Base-by-base conservation (phyloP, 1,140 invertebrate species). In the Colletes latitarsis region DNA sequence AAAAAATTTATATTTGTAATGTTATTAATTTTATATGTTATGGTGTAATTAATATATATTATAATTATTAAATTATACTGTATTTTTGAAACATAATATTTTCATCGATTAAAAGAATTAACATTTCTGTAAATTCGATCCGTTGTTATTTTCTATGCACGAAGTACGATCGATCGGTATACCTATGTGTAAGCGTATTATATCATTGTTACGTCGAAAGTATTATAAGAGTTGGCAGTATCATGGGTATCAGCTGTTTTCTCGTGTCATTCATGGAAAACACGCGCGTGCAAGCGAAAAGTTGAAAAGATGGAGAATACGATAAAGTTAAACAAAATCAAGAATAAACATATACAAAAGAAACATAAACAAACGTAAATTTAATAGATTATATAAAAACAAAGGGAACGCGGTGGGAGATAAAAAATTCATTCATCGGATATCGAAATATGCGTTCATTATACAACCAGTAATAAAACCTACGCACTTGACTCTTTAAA, bases 401-500 rank as follows among this genome's bases (percentile, higher is more conserved):
- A 39, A 21, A 70, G 30, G 41, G 49, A 76, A 73, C 14, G 19
- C 46, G 21, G 63, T 14, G 21, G 49, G 57, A 64, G 58, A 49
- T 52, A 30, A 6, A 73, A 46, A 71, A 70, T 77, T 83, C 74
- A 87, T 87, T 87, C 83, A 85, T 87, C 58, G 66, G 66, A 82
- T 83, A 78, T 81, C 58, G 58, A 75, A 58, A 67, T 81, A 75
- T 21, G 66, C 41, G 49, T 71, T 81, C 57, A 52, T 85, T 77
- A 82, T 74, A 71, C 83, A 81, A 82, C 53, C 46, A 58, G 80
- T 77, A 82, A 85, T 85, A 70, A 88, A 85, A 49, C 88, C 89
- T 82, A 88, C 89, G 83, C 89, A 77, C 39, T 55, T 82, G 30
- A 49, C 12, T 81, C 83, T 64, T 57, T 89, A 89, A 89, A 89